Conservation (phyloP, 2,113 vertebrate genomes). For the Lophotis ruficrista region DNA sequence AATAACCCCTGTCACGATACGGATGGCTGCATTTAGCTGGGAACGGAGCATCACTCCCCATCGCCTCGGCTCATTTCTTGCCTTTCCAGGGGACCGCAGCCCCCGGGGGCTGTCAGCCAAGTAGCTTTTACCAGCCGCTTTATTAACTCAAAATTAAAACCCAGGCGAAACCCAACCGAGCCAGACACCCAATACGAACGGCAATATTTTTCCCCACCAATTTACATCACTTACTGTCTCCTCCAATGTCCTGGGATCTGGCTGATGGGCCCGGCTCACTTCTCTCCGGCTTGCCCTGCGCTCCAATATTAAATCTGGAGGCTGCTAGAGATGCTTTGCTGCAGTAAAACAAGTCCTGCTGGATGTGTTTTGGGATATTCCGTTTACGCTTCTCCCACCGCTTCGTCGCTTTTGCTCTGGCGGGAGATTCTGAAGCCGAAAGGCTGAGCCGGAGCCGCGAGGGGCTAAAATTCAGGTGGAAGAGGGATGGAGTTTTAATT, state of each 20-base stretch:
- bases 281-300: not conserved
- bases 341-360: not conserved
- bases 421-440: not conserved
- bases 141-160: constrained; percentile 13
- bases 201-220: not conserved
- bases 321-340: not conserved
- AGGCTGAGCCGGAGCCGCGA: not conserved
- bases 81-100: not conserved
- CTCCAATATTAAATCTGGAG: not conserved
- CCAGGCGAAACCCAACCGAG: not conserved
- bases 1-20: fast-evolving
- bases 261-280: not conserved
- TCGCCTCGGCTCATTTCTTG: not conserved
- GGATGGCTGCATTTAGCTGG: fast-evolving
- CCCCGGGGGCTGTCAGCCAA: not conserved
- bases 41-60: not conserved
- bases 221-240: constrained; percentile 51
- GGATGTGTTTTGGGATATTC: not conserved
- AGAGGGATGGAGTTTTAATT: not conserved
- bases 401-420: fast-evolving
- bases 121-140: not conserved
- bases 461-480: not conserved
- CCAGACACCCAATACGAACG: not conserved
- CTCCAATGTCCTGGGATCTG: not conserved
- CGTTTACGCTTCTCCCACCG: not conserved